Evolutionary conservation across 2,113 vertebrate species (phyloP).

Genomic region (Caranx ignobilis): DNA sequence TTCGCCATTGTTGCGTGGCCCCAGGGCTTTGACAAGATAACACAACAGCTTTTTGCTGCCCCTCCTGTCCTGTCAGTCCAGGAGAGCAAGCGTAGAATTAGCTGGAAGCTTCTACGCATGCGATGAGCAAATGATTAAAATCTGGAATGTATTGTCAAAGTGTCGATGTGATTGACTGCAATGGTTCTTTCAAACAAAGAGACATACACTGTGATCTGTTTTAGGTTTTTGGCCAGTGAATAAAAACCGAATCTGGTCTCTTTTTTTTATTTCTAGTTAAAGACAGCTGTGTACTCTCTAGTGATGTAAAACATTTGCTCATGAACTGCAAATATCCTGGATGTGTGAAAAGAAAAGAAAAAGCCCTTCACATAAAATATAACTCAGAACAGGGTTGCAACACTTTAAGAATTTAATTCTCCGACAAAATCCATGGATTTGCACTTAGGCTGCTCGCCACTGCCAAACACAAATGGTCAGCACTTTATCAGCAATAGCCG

Average conservation of each 20-base stretch:
- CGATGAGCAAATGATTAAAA: conserved; percentile 33
- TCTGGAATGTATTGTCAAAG: conserved; percentile 43
- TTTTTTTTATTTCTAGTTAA: conserved; percentile 55
- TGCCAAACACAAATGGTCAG: neutral
- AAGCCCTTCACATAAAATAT: neutral
- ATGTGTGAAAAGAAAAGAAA: conserved; percentile 49
- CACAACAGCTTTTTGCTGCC: conserved; percentile 62
- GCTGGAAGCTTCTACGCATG: conserved; percentile 21
- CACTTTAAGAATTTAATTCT: neutral
- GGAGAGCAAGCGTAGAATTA: conserved; percentile 1
- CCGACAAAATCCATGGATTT: neutral
- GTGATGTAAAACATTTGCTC: conserved; percentile 57
- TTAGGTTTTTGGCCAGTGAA: conserved; percentile 41
- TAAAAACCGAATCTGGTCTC: conserved; percentile 37
- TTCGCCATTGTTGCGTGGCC: conserved; percentile 49
- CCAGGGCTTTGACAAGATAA: conserved; percentile 62
- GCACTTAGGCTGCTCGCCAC: neutral
- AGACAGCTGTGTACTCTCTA: conserved; percentile 44
- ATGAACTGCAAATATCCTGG: conserved; percentile 31
- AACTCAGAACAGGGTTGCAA: neutral
- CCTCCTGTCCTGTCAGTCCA: conserved; percentile 42
- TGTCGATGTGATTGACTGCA: conserved; percentile 56
- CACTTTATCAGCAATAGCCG: neutral
- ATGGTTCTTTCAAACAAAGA: conserved; percentile 60
- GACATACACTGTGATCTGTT: conserved; percentile 47